Percentiles rank a stretch among this genome's conserved stretches.
Conservation (phyloP, 2,888 invertebrate species). For the Dynastes grantii region DNA sequence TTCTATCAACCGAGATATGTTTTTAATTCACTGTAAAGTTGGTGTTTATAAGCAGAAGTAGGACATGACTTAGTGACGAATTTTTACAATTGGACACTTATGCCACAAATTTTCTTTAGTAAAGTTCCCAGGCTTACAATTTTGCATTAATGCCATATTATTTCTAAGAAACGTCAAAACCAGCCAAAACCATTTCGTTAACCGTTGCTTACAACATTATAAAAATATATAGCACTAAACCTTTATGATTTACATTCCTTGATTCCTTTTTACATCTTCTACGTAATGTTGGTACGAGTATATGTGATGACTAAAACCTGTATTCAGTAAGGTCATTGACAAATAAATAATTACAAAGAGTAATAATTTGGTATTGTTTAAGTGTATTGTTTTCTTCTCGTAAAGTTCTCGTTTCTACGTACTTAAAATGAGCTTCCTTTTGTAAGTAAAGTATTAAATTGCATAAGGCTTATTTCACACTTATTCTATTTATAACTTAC, state of each 20-base stretch:
- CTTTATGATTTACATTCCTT: background rate
- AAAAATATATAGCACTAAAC: constrained; percentile 13
- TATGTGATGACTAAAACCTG: constrained; percentile 60
- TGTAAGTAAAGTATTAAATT: constrained; percentile 72
- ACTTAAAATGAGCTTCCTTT: constrained; percentile 77
- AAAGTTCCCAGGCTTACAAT: too few relatives aligned
- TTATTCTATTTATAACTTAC: constrained; percentile 58
- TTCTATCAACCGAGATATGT: too few relatives aligned
- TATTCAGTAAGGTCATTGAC: constrained; percentile 64
- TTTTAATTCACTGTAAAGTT: too few relatives aligned
- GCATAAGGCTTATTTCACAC: constrained; percentile 46
- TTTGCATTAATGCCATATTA: background rate
- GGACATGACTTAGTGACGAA: too few relatives aligned
- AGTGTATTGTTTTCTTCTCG: constrained; percentile 46
- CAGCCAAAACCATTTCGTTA: background rate
- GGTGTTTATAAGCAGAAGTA: too few relatives aligned
- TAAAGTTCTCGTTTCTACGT: constrained; percentile 46
- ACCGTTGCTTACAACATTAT: constrained; percentile 12
- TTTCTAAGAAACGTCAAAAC: background rate
- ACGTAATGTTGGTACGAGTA: constrained; percentile 40
- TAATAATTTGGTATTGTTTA: constrained; percentile 42
- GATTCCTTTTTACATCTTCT: background rate
- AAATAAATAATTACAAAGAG: constrained; percentile 57
- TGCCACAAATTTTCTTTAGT: too few relatives aligned
- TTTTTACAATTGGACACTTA: too few relatives aligned